These are phyloP conservation scores for Heptascelio sp. DNA, from an alignment of 2,888 invertebrate species.

Conservation along the genomic window DNA sequence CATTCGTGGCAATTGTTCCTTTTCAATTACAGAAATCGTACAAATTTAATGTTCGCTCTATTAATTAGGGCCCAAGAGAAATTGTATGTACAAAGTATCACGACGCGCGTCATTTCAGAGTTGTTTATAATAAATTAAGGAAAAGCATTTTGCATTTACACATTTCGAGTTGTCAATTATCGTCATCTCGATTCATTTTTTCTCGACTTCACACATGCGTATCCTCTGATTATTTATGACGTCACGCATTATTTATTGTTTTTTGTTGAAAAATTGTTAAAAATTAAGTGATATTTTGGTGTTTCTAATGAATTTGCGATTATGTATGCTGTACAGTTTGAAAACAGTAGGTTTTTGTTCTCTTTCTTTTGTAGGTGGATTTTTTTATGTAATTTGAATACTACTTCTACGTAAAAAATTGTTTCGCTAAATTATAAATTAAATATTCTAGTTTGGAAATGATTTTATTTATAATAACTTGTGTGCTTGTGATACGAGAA, in stretches of 20 bases:
- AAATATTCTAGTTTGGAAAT: neutral
- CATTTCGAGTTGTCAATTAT: slow-evolving; percentile 3
- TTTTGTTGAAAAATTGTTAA: neutral
- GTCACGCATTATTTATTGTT: slow-evolving; percentile 25
- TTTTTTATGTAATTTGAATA: no score
- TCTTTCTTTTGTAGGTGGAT: neutral
- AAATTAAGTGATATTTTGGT: neutral
- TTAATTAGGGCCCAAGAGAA: neutral
- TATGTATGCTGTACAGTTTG: neutral
- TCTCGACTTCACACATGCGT: neutral
- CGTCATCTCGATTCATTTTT: slow-evolving; percentile 18
- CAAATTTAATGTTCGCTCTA: neutral
- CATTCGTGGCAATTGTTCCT: no score
- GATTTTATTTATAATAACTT: neutral
- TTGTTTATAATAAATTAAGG: slow-evolving; percentile 43
- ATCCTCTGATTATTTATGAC: slow-evolving; percentile 39
- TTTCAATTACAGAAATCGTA: slow-evolving; percentile 12
- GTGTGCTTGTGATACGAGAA: slow-evolving; percentile 44
- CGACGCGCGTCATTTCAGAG: slow-evolving; percentile 38
- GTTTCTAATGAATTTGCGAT: slow-evolving; percentile 15
- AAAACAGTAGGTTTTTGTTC: neutral
- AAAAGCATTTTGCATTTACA: slow-evolving; percentile 47
- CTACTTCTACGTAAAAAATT: no score
- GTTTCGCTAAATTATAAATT: no score
- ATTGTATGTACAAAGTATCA: slow-evolving; percentile 25